Conservation (phyloP, 2,113 vertebrate genomes). For the Cercocebus atys region DNA sequence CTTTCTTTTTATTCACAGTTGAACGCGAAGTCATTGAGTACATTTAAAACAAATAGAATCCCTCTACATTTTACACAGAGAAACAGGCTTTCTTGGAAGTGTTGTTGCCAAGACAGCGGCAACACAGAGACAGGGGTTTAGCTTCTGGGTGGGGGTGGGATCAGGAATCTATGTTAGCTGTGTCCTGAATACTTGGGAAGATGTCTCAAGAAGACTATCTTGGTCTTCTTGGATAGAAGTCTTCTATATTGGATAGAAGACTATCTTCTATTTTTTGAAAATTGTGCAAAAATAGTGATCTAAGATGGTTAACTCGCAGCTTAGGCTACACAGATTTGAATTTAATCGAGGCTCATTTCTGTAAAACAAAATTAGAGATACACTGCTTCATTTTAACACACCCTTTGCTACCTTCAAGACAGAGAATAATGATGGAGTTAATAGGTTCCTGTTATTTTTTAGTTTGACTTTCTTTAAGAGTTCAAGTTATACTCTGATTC, state of each 20-base stretch:
- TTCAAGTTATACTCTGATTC: not conserved
- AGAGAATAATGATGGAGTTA: not conserved
- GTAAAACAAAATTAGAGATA: not conserved
- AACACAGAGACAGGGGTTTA: not conserved
- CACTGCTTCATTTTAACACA: not conserved
- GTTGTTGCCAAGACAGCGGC: not conserved
- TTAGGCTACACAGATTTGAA: not conserved
- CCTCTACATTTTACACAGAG: not conserved
- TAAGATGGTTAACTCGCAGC: not conserved
- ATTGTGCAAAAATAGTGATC: not conserved
- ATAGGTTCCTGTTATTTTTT: not conserved
- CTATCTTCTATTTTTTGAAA: constrained; percentile 1
- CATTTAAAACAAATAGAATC: not conserved
- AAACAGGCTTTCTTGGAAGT: not conserved
- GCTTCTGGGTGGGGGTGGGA: not conserved
- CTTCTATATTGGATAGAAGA: too few relatives aligned
- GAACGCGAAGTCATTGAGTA: not conserved
- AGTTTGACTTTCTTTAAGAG: not conserved
- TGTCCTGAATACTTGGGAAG: not conserved
- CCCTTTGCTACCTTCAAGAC: not conserved
- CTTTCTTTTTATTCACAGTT: not conserved
- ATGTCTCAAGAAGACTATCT: not conserved
- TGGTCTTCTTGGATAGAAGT: too few relatives aligned
- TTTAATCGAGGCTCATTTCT: not conserved
- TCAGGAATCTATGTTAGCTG: not conserved